These are phyloP conservation scores for Nephrotoma flavescens DNA, from an alignment of 2,888 invertebrate species.

Conservation along the genomic window DNA sequence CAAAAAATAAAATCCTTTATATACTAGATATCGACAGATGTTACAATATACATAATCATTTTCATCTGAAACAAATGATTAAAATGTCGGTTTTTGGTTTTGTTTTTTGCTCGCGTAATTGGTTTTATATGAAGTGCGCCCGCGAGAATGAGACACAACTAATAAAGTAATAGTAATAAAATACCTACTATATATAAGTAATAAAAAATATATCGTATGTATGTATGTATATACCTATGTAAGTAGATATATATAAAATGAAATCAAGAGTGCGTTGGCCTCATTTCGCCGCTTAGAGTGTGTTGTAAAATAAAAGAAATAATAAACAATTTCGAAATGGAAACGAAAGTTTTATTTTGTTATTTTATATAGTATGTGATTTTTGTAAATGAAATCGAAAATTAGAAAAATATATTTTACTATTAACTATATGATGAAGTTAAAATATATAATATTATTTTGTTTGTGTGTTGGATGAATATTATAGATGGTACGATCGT, in stretches of 20 bases:
- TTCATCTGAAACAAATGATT: background rate
- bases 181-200: background rate
- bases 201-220: background rate
- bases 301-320: background rate
- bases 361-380: background rate
- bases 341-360: background rate
- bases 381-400: background rate
- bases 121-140: background rate
- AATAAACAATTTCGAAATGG: background rate
- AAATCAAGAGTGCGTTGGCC: slow-evolving; percentile 3
- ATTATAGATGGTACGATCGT: background rate
- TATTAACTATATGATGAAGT: background rate
- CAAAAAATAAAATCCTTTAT: background rate
- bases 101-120: background rate
- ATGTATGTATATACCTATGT: background rate
- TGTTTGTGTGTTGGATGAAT: background rate
- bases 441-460: background rate
- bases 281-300: background rate
- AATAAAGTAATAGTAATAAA: background rate
- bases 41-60: background rate
- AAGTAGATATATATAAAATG: background rate
- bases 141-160: background rate
- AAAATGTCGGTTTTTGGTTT: background rate
- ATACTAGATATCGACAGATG: background rate
- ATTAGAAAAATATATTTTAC: background rate